Base-by-base conservation (phyloP, 2,888 invertebrate species). In the Sylvicola cinctus region DNA sequence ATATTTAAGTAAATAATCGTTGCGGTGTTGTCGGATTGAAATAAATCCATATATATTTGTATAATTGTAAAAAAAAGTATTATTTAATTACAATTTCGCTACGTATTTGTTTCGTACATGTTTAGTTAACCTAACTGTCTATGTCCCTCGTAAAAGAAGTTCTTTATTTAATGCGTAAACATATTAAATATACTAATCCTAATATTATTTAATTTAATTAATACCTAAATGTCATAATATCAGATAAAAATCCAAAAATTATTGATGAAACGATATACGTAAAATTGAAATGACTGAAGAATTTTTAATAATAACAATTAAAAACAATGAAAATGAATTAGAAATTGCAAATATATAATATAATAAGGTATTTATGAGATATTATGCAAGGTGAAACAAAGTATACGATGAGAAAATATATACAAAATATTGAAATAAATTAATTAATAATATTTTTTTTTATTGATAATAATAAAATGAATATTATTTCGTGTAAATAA, bases 221-320 rank as follows among this genome's bases (percentile, higher is more conserved):
- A n/a, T 31, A 36, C 16, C 25, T 29, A 29, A 29, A 36, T 29
- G 31, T 25, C 17, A 36, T 35, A 35, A 31, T 33, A 26, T 30
- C 12, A 32, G 36, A 20, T 26, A 36, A 37, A 37, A 16, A 28
- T 31, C 14, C 13, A 27, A 36, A 41, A 39, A 37, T 33, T 39
- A 39, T 34, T 38, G 39, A 40, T 33, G 40, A 43, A 46, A 45
- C 44, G 44, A 45, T 45, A 46, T 48, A 48, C 49, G 48, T 48
- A 49, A 48, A 45, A 45, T 43, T 41, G 44, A 43, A 43, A 44
- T 47, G 46, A 47, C 45, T 46, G 46, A 47, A 41, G 38, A 39
- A 32, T 37, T 34, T 26, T 31, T 25, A 26, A 30, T 33, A 27
- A 31, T 20, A 33, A 26, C n/a, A 15, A 33, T 26, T 23, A 26